phyloP scores from a whole-genome alignment of 2,888 invertebrate genomes.

The Euspilapteryx auroguttella region DNA sequence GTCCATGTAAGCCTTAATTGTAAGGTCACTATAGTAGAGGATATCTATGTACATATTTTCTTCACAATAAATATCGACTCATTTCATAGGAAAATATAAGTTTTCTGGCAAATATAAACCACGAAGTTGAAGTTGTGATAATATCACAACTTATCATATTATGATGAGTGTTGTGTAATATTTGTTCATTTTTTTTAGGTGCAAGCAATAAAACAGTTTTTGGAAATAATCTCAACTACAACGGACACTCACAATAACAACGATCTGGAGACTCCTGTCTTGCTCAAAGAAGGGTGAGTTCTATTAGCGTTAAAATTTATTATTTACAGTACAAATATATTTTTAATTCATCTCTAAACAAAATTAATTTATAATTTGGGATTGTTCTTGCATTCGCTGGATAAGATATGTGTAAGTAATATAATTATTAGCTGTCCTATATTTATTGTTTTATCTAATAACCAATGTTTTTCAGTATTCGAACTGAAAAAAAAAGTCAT shows the following conservation, averaged over 20 bases:
- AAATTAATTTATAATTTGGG: slow-evolving; percentile 7
- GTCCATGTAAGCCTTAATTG: too few relatives aligned
- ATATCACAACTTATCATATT: too few relatives aligned
- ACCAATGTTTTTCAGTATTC: background rate
- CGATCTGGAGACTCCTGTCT: slow-evolving; percentile 71
- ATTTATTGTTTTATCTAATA: slow-evolving; percentile 1
- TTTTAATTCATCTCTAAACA: slow-evolving; percentile 4
- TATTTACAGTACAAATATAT: too few relatives aligned
- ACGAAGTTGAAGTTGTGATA: too few relatives aligned
- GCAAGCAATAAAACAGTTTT: slow-evolving; percentile 79
- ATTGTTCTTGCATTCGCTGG: slow-evolving; percentile 23
- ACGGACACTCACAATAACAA: slow-evolving; percentile 65
- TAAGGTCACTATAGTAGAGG: too few relatives aligned
- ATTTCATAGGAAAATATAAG: too few relatives aligned
- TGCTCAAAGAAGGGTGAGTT: slow-evolving; percentile 90
- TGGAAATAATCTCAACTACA: slow-evolving; percentile 87
- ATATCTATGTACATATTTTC: too few relatives aligned
- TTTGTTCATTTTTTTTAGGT: slow-evolving; percentile 45
- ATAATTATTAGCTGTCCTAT: slow-evolving; percentile 13
- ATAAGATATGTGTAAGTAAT: slow-evolving; percentile 46
- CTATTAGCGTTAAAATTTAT: slow-evolving; percentile 3
- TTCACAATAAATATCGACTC: too few relatives aligned
- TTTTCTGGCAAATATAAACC: too few relatives aligned
- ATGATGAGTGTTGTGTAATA: too few relatives aligned
- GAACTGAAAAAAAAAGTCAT: too few relatives aligned